These are phyloP conservation scores for Acrobasis consociella DNA, from an alignment of 2,888 invertebrate species.

Conservation along the genomic window DNA sequence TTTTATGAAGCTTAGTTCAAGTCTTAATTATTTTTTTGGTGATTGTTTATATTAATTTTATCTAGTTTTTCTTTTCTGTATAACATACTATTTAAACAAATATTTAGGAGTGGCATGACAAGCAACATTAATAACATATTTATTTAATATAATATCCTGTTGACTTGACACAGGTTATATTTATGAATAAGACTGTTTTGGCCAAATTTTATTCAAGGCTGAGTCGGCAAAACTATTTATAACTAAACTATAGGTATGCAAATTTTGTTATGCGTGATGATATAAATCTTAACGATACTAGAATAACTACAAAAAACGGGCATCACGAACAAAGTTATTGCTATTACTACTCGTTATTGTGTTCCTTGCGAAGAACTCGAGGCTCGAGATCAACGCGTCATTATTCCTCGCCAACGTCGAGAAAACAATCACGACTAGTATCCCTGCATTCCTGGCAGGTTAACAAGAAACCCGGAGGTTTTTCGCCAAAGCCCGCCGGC, in stretches of 20 bases:
- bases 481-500: slow-evolving; percentile 25
- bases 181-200: neutral
- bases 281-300: slow-evolving; percentile 15
- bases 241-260: slow-evolving; percentile 8
- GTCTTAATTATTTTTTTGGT: too few species aligned
- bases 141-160: too few species aligned
- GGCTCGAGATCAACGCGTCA: slow-evolving; percentile 5
- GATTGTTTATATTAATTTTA: too few species aligned
- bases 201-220: slow-evolving; percentile 3
- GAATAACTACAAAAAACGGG: slow-evolving; percentile 7
- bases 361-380: neutral
- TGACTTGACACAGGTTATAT: too few species aligned
- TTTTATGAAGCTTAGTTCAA: too few species aligned
- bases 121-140: too few species aligned
- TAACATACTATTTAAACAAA: too few species aligned
- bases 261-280: slow-evolving; percentile 13
- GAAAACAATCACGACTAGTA: slow-evolving; percentile 9
- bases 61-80: too few species aligned
- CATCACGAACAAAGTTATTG: slow-evolving; percentile 17
- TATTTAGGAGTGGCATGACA: too few species aligned
- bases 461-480: slow-evolving; percentile 13
- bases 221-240: slow-evolving; percentile 5
- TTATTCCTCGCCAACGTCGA: slow-evolving; percentile 14
- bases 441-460: slow-evolving; percentile 12
- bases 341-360: neutral